Evolutionary conservation across 1,140 invertebrate genomes (phyloP), one percentile per base, ranked within the genome.

Genomic region (Anastrepha ludens): DNA sequence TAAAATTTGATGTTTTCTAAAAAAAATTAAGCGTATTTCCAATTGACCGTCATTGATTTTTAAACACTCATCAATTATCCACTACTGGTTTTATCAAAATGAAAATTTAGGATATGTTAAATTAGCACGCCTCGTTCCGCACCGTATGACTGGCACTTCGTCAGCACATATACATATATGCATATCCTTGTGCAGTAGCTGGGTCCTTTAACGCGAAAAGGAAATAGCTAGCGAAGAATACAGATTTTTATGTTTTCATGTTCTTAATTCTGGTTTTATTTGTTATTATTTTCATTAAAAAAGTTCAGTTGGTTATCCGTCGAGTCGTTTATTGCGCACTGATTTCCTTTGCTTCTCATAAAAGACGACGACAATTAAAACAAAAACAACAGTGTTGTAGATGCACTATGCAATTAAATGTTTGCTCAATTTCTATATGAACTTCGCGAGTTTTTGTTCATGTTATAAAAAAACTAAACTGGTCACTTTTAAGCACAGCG

Each of bases 361-460:
- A 65, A 58, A 29, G 44, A 15, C 41, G 67, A 74, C 67, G 44
- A 11, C 47, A 59, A 70, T 87, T 74, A 78, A 55, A 39, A 41
- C 65, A 87, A 60, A 90, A 91, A 88, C 85, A 89, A 89, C 70
- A 90, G 55, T 86, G 67, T 87, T 88, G 89, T 88, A 88, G 78
- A 88, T 88, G 67, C 87, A 85, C 87, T 88, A 81, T 29, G 29
- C 29, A 29, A 29, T 29, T 29, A 29, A 29, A 29, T 29, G 29
- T 81, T 15, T 50, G 15, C 17, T 29, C 44, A 55, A 29, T 29
- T 29, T 29, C 29, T 29, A 50, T 81, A 13, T 81, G 8, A 20
- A 81, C 7, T 55, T 7, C 55, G 47, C 15, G 47, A 17, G 29
- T 81, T 17, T 20, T 17, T 50, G 74, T n/a, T 58, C 74, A 17